These are phyloP conservation scores for Sarcophaga carnaria DNA, from an alignment of 2,888 invertebrate species.

Conservation along the genomic window DNA sequence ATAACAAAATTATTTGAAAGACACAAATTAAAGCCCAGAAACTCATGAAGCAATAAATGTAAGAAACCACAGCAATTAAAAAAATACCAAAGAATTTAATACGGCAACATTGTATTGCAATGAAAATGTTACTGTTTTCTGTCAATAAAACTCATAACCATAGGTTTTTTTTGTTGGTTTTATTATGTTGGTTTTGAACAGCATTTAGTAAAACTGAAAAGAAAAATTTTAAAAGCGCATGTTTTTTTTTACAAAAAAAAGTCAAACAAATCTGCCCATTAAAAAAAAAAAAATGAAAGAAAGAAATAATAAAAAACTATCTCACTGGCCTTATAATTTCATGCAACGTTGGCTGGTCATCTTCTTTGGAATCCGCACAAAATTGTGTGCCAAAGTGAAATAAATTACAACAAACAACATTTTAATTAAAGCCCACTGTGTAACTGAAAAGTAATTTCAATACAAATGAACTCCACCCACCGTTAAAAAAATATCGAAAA, in stretches of 20 bases:
- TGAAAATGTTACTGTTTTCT: background rate
- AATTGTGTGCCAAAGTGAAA: constrained; percentile 66
- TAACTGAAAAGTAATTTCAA: constrained; percentile 70
- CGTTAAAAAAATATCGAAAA: constrained; percentile 50
- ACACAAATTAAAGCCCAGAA: constrained; percentile 24
- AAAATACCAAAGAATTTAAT: constrained; percentile 36
- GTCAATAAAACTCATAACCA: background rate
- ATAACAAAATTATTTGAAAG: constrained; percentile 14
- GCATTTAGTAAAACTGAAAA: constrained; percentile 35
- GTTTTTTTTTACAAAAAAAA: background rate
- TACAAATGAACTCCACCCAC: constrained; percentile 72
- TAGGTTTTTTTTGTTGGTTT: background rate
- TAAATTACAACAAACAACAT: constrained; percentile 70
- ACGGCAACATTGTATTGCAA: constrained; percentile 39
- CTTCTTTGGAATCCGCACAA: constrained; percentile 50
- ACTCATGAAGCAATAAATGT: background rate
- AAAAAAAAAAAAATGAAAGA: background rate
- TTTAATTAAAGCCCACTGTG: constrained; percentile 70
- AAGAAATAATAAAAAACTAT: background rate
- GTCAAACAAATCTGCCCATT: constrained; percentile 25
- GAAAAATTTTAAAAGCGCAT: constrained; percentile 57
- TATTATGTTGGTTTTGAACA: background rate
- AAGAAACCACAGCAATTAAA: constrained; percentile 42
- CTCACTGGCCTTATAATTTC: constrained; percentile 21
- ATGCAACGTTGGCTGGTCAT: background rate